A percentile compares a stretch with the other conserved stretches of the same genome.
phyloP scores from a whole-genome alignment of 2,888 invertebrate genomes.

The Eulithis prunata region DNA sequence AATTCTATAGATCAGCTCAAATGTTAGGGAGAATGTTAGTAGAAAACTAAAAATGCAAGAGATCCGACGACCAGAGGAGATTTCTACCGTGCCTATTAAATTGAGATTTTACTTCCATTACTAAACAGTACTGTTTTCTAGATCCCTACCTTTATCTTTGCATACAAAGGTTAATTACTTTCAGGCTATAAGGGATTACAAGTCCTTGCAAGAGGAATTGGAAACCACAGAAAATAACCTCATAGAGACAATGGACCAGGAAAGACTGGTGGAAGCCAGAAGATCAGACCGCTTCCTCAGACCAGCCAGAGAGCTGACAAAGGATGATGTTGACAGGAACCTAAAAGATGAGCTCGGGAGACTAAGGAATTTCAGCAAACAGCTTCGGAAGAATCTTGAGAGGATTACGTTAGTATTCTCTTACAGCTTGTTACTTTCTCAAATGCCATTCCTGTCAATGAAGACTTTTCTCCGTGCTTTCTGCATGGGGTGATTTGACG shows the following conservation, averaged over 20 bases:
- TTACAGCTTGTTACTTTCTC: not conserved
- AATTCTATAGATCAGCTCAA: not conserved
- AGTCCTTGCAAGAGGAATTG: conserved; percentile 88
- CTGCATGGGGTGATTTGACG: too few species aligned
- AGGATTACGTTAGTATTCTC: conserved; percentile 81
- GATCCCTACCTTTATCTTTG: too few species aligned
- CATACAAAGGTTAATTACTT: not conserved
- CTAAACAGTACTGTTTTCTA: too few species aligned
- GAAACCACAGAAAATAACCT: conserved; percentile 86
- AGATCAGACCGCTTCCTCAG: conserved; percentile 88
- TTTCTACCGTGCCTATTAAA: too few species aligned
- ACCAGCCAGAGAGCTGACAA: conserved; percentile 86
- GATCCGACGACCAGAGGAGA: too few species aligned
- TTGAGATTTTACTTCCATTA: too few species aligned
- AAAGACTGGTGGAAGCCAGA: conserved; percentile 89
- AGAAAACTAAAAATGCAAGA: too few species aligned
- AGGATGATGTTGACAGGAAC: conserved; percentile 86
- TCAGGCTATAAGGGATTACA: conserved; percentile 88
- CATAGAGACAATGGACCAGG: conserved; percentile 87
- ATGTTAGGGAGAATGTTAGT: not conserved
- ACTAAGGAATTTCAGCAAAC: conserved; percentile 82
- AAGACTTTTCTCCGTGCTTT: too few species aligned
- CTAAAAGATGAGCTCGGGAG: conserved; percentile 86
- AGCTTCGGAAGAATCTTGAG: conserved; percentile 83
- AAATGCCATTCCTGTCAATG: too few species aligned